A percentile compares a stretch with the other conserved stretches of the same genome.
Conservation (phyloP, 2,113 vertebrate species). For the Plotosus lineatus region DNA sequence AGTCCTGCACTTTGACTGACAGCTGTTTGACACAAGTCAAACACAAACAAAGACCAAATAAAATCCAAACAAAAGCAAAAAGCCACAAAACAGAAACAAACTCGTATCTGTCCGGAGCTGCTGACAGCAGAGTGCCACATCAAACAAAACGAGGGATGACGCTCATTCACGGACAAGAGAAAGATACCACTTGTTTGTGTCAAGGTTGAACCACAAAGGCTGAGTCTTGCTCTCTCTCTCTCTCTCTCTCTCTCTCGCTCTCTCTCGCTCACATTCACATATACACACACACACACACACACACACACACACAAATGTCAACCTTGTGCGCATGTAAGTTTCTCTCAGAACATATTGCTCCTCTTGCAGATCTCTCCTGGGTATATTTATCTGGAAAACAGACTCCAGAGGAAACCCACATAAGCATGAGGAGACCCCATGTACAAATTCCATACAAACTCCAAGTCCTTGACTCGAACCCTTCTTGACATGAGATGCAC, state of each 20-base stretch:
- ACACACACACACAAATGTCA: conserved; percentile 27
- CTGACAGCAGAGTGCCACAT: conserved; percentile 56
- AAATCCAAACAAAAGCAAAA: not conserved
- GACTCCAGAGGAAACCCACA: too few relatives aligned
- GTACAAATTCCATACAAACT: too few relatives aligned
- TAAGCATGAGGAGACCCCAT: too few relatives aligned
- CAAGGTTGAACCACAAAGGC: conserved; percentile 20
- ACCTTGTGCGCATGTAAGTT: not conserved
- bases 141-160: conserved; percentile 49
- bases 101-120: conserved; percentile 60
- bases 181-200: conserved; percentile 55
- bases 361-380: conserved; percentile 22
- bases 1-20: conserved; percentile 56
- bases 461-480: too few relatives aligned
- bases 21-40: conserved; percentile 3
- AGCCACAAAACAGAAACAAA: conserved; percentile 6
- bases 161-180: conserved; percentile 45
- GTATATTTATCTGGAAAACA: conserved; percentile 14
- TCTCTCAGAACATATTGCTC: conserved; percentile 31
- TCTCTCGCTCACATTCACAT: not conserved
- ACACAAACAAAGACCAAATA: not conserved
- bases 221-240: not conserved
- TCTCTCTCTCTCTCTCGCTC: not conserved
- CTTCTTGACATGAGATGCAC: too few relatives aligned
- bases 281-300: conserved; percentile 13